phyloP scores from a whole-genome alignment of 2,888 invertebrate species.

The Uloborus plumipes region DNA sequence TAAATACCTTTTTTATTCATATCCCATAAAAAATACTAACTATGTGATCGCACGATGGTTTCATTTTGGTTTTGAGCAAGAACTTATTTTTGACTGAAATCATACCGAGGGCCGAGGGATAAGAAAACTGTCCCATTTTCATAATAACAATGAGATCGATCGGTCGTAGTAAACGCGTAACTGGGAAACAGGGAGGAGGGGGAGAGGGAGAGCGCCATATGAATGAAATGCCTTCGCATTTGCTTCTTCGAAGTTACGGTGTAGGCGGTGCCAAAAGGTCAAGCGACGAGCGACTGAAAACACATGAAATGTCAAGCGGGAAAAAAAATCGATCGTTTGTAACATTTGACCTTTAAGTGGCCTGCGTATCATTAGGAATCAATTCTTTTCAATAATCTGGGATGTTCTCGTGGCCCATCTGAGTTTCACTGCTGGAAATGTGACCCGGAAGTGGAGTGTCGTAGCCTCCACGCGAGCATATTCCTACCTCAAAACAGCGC shows the following conservation, averaged over 20 bases:
- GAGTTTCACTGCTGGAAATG: too few species aligned
- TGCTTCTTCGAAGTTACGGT: constrained; percentile 27
- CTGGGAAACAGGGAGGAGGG: background rate
- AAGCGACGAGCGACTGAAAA: constrained; percentile 40
- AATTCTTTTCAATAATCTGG: background rate
- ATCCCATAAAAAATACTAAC: background rate
- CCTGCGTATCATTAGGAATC: constrained; percentile 46
- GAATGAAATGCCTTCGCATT: constrained; percentile 45
- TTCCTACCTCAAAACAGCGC: too few species aligned
- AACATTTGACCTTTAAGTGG: constrained; percentile 59
- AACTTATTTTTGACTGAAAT: too few species aligned
- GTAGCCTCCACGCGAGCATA: too few species aligned
- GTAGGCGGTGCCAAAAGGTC: constrained; percentile 48
- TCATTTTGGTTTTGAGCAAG: background rate
- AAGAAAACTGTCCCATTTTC: constrained; percentile 19
- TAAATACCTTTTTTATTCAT: too few species aligned
- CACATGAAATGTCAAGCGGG: constrained; percentile 45
- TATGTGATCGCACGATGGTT: background rate
- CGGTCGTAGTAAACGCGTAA: constrained; percentile 39
- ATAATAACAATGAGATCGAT: constrained; percentile 44
- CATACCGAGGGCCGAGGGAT: background rate
- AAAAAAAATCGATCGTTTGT: constrained; percentile 50
- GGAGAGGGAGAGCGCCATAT: constrained; percentile 3
- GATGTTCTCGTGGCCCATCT: too few species aligned
- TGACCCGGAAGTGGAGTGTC: too few species aligned